A percentile compares a stretch with the other conserved stretches of the same genome.
These are phyloP conservation scores for Argyresthia albistria DNA, from an alignment of 2,888 invertebrate species.

Conservation along the genomic window DNA sequence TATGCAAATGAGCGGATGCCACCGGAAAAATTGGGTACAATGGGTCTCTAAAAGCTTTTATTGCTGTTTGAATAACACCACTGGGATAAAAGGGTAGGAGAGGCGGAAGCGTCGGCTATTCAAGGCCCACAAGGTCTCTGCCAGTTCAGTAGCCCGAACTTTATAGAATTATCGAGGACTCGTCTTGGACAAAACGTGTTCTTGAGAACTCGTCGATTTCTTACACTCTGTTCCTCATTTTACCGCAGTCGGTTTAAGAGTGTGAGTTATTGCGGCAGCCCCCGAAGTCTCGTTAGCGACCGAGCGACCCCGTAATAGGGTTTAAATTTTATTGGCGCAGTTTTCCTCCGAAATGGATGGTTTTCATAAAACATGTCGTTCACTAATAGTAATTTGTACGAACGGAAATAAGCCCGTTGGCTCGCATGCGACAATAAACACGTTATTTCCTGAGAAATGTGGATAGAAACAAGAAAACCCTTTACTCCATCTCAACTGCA, in stretches of 20 bases:
- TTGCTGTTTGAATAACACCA: constrained; percentile 26
- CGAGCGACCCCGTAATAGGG: constrained; percentile 38
- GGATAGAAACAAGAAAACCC: neutral
- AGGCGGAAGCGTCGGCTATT: constrained; percentile 35
- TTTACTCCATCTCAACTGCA: neutral
- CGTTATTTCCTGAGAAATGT: neutral
- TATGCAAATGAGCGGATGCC: constrained; percentile 45
- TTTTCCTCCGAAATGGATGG: no score
- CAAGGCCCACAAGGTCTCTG: constrained; percentile 34
- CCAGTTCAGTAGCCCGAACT: neutral
- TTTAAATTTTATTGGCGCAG: constrained; percentile 16
- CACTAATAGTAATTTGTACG: no score
- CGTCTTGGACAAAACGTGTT: no score
- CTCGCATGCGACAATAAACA: neutral
- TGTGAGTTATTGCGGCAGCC: constrained; percentile 39
- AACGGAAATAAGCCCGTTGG: no score
- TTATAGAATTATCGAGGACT: neutral
- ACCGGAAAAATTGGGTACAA: constrained; percentile 16
- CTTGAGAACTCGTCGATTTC: no score
- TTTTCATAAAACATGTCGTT: no score
- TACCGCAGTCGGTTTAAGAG: constrained; percentile 40
- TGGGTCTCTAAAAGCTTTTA: constrained; percentile 40
- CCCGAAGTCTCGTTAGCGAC: constrained; percentile 28
- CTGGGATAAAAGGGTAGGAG: neutral
- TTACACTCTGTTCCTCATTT: constrained; percentile 27